Evolutionary conservation across 1,140 invertebrate genomes (phyloP).

Genomic region (Elysia chlorotica): DNA sequence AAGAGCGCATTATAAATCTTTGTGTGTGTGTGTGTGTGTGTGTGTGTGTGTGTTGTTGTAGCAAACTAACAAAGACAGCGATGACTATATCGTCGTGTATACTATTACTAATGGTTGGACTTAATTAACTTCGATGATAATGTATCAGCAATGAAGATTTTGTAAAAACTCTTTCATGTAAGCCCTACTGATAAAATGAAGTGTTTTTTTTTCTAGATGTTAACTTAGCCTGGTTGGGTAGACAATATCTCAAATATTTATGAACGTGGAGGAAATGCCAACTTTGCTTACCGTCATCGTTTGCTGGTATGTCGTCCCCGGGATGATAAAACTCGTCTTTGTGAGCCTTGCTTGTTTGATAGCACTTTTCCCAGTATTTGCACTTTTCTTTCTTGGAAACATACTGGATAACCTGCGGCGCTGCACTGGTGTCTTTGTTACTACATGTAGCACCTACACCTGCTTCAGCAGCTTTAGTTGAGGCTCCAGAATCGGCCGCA

Average conservation of each 20-base stretch:
- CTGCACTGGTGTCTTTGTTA: neutral
- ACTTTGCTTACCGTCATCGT: neutral
- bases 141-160: neutral
- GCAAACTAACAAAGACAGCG: no score
- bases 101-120: neutral
- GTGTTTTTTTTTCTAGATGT: neutral
- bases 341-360: conserved; percentile 43
- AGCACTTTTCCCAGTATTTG: conserved; percentile 53
- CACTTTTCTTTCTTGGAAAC: conserved; percentile 36
- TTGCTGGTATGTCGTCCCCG: conserved; percentile 26
- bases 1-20: no score
- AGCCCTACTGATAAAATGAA: neutral
- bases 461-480: neutral
- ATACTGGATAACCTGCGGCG: neutral
- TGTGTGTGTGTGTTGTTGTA: no score
- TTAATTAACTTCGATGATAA: neutral
- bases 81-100: no score
- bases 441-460: neutral
- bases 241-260: neutral
- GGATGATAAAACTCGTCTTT: conserved; percentile 40
- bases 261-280: neutral
- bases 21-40: no score
- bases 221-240: neutral
- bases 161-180: neutral
- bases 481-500: neutral